A percentile compares a stretch with the other conserved stretches of the same genome.
Conservation (phyloP, 2,797 vertebrate species). For the Catamblyrhynchus diadema region DNA sequence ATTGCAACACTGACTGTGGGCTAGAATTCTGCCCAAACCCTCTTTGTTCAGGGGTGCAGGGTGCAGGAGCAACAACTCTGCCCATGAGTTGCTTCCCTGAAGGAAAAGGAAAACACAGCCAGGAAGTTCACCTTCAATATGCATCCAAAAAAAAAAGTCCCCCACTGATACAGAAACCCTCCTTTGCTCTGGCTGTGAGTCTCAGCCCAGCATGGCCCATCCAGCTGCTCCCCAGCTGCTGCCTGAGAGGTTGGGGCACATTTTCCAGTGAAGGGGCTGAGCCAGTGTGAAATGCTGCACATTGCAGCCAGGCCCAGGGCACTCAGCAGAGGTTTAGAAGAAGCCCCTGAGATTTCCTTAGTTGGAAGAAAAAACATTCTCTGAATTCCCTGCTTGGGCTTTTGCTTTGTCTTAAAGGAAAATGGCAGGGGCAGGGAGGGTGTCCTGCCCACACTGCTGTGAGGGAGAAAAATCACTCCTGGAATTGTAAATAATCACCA, state of each 20-base stretch:
- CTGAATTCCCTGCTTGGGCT: conserved; percentile 57
- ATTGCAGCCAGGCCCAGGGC: conserved; percentile 21
- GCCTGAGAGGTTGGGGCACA: neutral
- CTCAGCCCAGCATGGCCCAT: neutral
- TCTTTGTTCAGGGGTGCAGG: neutral
- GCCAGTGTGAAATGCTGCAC: neutral
- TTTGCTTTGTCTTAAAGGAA: conserved; percentile 38
- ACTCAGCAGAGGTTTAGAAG: conserved; percentile 3
- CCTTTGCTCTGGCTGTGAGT: neutral
- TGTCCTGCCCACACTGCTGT: neutral
- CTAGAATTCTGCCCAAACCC: neutral
- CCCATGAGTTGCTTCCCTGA: neutral
- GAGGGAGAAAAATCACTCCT: neutral
- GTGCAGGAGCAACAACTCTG: neutral
- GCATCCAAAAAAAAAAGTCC: neutral
- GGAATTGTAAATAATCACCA: neutral
- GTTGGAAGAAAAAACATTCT: conserved; percentile 67
- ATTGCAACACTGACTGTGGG: rapidly evolving
- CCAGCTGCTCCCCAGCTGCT: conserved; percentile 66
- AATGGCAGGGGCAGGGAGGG: neutral
- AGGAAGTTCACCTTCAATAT: neutral
- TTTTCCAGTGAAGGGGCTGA: neutral
- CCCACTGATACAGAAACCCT: neutral
- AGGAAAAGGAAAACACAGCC: neutral
- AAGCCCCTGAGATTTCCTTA: conserved; percentile 56